These are phyloP conservation scores for Oncorhynchus mykiss DNA, from an alignment of 2,113 vertebrate genomes.

Conservation along the genomic window DNA sequence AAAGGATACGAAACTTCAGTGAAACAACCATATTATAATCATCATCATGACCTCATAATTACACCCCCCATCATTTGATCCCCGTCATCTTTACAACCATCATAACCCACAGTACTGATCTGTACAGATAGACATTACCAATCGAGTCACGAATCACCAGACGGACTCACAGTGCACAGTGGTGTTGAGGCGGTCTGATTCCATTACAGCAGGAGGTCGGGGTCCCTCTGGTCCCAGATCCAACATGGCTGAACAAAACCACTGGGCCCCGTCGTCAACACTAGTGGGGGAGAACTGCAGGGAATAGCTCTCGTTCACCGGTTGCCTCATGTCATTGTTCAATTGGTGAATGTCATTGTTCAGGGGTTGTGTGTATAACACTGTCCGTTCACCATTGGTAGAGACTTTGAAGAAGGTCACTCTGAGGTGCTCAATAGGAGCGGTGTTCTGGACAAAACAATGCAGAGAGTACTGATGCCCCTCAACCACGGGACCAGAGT, in stretches of 20 bases:
- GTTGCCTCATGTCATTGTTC: background rate
- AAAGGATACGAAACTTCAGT: background rate
- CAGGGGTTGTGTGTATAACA: too few species aligned
- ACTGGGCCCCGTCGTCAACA: slow-evolving; percentile 30
- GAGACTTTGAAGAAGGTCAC: slow-evolving; percentile 54
- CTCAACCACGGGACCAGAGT: slow-evolving; percentile 32
- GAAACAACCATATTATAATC: too few species aligned
- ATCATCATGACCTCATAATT: too few species aligned
- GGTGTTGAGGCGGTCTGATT: background rate
- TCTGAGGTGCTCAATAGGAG: slow-evolving; percentile 45
- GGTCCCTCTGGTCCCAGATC: slow-evolving; percentile 39
- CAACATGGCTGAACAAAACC: slow-evolving; percentile 46
- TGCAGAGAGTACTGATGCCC: slow-evolving; percentile 34
- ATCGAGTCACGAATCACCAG: too few species aligned
- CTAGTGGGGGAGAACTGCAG: slow-evolving; percentile 21
- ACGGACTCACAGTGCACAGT: slow-evolving; percentile 55
- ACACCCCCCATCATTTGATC: too few species aligned
- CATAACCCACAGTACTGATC: too few species aligned
- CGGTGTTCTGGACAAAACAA: slow-evolving; percentile 51
- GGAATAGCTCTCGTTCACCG: slow-evolving; percentile 45
- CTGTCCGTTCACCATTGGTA: too few species aligned
- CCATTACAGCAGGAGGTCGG: slow-evolving; percentile 18
- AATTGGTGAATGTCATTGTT: too few species aligned
- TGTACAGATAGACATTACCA: too few species aligned
- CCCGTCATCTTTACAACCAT: too few species aligned